A percentile compares a stretch with the other conserved stretches of the same genome.
These are phyloP conservation scores for Nycteola revayana DNA, from an alignment of 2,888 invertebrate species.

Conservation along the genomic window DNA sequence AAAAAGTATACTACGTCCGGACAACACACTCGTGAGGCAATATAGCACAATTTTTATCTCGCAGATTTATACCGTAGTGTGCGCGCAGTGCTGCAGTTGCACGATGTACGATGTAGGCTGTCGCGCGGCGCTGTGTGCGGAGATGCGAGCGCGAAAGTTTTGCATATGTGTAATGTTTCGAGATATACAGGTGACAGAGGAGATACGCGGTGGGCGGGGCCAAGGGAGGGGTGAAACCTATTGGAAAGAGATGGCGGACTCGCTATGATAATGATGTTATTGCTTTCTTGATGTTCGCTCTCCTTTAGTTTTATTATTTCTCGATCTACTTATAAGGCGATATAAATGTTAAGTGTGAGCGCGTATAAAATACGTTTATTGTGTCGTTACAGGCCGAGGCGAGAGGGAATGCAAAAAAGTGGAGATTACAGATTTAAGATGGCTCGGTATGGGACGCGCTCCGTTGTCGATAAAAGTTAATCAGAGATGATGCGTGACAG, in stretches of 20 bases:
- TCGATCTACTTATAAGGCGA: conserved; percentile 81
- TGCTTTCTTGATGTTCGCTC: conserved; percentile 79
- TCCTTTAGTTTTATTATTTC: conserved; percentile 80
- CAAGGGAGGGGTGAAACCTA: conserved; percentile 74
- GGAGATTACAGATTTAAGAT: conserved; percentile 72
- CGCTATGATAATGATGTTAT: conserved; percentile 82
- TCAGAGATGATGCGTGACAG: conserved; percentile 50
- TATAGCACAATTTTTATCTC: conserved; percentile 80
- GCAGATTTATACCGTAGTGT: conserved; percentile 69
- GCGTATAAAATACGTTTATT: conserved; percentile 78
- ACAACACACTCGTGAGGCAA: conserved; percentile 56
- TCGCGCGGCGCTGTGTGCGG: conserved; percentile 45
- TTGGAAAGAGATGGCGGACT: conserved; percentile 80
- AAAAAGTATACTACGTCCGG: conserved; percentile 59
- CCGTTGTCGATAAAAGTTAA: conserved; percentile 60
- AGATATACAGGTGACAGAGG: conserved; percentile 81
- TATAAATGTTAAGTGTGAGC: conserved; percentile 79
- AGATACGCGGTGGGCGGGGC: conserved; percentile 78
- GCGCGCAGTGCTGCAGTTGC: conserved; percentile 38
- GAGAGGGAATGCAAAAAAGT: conserved; percentile 71
- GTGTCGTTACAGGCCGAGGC: conserved; percentile 66
- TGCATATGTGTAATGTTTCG: conserved; percentile 82
- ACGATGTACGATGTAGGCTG: conserved; percentile 34
- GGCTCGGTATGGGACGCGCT: conserved; percentile 49
- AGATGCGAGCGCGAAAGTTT: conserved; percentile 76